Percentiles rank a stretch among this genome's conserved stretches.
These are phyloP conservation scores for Poliocrania exsul DNA, from an alignment of 2,797 vertebrate species.

Conservation along the genomic window DNA sequence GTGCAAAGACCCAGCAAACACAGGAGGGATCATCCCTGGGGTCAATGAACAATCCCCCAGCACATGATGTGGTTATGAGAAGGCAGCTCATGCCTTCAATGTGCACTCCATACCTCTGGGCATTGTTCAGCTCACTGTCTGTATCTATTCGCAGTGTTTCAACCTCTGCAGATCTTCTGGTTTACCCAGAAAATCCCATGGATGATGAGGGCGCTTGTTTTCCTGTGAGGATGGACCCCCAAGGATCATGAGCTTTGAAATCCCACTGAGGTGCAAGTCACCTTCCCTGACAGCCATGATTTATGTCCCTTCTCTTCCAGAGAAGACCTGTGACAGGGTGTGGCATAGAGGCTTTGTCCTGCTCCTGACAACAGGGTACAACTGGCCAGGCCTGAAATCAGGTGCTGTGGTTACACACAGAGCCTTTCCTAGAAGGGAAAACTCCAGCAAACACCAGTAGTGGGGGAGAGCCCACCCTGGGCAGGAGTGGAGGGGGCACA, in stretches of 20 bases:
- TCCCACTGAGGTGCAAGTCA: neutral
- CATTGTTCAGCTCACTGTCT: neutral
- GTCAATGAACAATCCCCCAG: neutral
- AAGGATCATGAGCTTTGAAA: neutral
- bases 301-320: neutral
- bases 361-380: neutral
- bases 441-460: neutral
- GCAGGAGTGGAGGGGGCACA: neutral
- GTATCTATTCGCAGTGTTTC: neutral
- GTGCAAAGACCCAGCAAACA: neutral
- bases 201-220: fast-evolving
- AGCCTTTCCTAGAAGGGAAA: neutral
- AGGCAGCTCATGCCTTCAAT: neutral
- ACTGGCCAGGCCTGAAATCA: neutral
- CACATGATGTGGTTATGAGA: neutral
- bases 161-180: neutral
- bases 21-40: too few species aligned
- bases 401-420: neutral
- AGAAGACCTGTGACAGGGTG: neutral
- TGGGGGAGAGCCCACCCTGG: neutral
- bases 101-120: neutral
- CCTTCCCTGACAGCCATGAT: neutral
- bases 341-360: neutral
- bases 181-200: neutral
- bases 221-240: neutral